Evolutionary conservation across 2,888 invertebrate species (phyloP).

Genomic region (Thymelicus sylvestris): DNA sequence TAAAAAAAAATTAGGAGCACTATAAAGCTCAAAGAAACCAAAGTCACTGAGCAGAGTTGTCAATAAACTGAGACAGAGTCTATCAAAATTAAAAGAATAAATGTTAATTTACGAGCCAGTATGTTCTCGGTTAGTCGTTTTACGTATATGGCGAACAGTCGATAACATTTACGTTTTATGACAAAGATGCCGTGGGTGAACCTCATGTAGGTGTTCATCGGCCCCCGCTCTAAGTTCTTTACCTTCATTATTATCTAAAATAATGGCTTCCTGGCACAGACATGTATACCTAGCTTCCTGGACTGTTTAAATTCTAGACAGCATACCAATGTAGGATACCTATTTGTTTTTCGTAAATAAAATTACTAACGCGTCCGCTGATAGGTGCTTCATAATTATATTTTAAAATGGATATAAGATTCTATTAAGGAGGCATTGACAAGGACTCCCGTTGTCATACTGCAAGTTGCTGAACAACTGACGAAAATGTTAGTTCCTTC

Average conservation of each 20-base stretch:
- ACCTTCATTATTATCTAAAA: constrained; percentile 54
- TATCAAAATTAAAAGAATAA: constrained; percentile 39
- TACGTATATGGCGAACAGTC: constrained; percentile 61
- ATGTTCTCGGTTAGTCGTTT: constrained; percentile 45
- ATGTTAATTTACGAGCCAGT: constrained; percentile 59
- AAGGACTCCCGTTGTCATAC: no score
- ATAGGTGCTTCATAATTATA: no score
- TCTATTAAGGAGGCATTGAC: no score
- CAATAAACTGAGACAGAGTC: constrained; percentile 39
- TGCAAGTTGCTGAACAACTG: no score
- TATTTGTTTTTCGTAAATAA: constrained; percentile 2
- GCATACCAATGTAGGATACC: constrained; percentile 6
- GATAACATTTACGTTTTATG: constrained; percentile 61
- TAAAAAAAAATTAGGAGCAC: constrained; percentile 48
- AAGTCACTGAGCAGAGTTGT: constrained; percentile 28
- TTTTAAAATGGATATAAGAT: no score
- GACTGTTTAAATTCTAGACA: constrained; percentile 38
- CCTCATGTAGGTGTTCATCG: constrained; percentile 64
- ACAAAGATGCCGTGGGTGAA: constrained; percentile 67
- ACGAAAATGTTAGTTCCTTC: no score
- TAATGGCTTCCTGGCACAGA: constrained; percentile 62
- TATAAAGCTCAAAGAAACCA: constrained; percentile 40
- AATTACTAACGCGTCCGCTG: background rate
- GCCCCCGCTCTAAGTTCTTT: constrained; percentile 51
- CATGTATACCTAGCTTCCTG: no score